phyloP scores from a whole-genome alignment of 2,797 vertebrate genomes.

The Neopelma chrysocephalum region DNA sequence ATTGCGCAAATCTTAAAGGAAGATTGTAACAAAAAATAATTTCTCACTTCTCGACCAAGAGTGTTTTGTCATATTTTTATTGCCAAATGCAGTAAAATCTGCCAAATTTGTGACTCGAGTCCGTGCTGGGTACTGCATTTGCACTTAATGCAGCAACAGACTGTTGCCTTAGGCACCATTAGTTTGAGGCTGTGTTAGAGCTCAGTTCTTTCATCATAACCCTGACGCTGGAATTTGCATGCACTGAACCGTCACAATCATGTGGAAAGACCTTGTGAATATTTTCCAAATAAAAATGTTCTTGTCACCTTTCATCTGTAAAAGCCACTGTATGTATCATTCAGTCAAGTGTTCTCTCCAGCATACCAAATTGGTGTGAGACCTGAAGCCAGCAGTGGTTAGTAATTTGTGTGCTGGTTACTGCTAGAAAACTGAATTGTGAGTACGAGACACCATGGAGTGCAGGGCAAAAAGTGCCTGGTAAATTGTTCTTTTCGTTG shows the following conservation, averaged over 20 bases:
- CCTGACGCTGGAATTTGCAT: background rate
- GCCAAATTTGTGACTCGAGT: conserved; percentile 43
- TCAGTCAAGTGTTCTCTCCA: background rate
- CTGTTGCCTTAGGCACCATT: conserved; percentile 44
- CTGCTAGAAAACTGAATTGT: background rate
- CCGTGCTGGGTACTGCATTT: background rate
- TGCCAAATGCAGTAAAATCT: background rate
- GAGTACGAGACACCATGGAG: background rate
- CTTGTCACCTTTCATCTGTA: conserved; percentile 1
- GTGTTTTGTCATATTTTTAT: conserved; percentile 30
- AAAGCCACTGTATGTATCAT: background rate
- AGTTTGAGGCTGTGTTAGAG: background rate
- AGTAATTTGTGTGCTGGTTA: background rate
- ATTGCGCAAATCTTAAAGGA: conserved; percentile 1
- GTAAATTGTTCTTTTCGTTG: background rate
- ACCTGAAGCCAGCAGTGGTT: background rate
- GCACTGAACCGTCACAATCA: background rate
- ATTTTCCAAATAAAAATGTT: conserved; percentile 21
- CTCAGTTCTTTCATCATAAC: background rate
- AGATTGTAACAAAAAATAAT: background rate
- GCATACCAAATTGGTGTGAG: background rate
- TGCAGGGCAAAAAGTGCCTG: background rate
- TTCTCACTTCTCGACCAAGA: background rate
- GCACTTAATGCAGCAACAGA: conserved; percentile 1
- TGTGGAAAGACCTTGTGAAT: conserved; percentile 24